Evolutionary conservation across 2,888 invertebrate genomes (phyloP).

Genomic region (Cyclophora albipunctata): DNA sequence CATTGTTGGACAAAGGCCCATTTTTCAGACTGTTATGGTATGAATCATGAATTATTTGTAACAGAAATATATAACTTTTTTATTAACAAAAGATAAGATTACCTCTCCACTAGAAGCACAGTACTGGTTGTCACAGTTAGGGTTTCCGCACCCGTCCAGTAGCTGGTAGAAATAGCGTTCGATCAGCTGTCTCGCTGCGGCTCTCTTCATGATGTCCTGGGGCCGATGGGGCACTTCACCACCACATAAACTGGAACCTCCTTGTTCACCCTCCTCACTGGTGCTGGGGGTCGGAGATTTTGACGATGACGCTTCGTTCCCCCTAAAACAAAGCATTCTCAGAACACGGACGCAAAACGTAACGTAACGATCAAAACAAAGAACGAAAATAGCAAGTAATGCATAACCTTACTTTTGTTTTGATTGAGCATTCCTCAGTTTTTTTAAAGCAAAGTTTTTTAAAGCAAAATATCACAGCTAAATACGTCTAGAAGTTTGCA

Average conservation of each 20-base stretch:
- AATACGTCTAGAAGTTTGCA: conserved; percentile 1
- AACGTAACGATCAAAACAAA: conserved; percentile 47
- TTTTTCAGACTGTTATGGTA: no score
- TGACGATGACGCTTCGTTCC: conserved; percentile 74
- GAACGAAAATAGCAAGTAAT: conserved; percentile 69
- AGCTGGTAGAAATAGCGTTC: conserved; percentile 95
- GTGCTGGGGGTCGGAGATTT: conserved; percentile 52
- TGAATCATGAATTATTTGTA: no score
- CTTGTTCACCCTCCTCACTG: conserved; percentile 32
- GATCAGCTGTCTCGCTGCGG: conserved; percentile 88
- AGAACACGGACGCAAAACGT: conserved; percentile 14
- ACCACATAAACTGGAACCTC: conserved; percentile 47
- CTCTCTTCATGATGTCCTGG: conserved; percentile 82
- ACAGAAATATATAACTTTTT: no score
- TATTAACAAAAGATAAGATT: conserved; percentile 16
- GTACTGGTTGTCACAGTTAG: conserved; percentile 87
- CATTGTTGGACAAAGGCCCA: no score
- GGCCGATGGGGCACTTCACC: conserved; percentile 41
- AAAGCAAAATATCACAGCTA: neutral
- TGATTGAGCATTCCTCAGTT: neutral
- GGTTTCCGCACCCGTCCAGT: conserved; percentile 93
- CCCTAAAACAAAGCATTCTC: conserved; percentile 40
- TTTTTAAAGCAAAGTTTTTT: no score
- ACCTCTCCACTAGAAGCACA: conserved; percentile 95
- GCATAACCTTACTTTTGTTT: conserved; percentile 45